A percentile compares a stretch with the other conserved stretches of the same genome.
Evolutionary conservation across 2,888 invertebrate genomes (phyloP).

Genomic region (Megalurothrips usitatus): DNA sequence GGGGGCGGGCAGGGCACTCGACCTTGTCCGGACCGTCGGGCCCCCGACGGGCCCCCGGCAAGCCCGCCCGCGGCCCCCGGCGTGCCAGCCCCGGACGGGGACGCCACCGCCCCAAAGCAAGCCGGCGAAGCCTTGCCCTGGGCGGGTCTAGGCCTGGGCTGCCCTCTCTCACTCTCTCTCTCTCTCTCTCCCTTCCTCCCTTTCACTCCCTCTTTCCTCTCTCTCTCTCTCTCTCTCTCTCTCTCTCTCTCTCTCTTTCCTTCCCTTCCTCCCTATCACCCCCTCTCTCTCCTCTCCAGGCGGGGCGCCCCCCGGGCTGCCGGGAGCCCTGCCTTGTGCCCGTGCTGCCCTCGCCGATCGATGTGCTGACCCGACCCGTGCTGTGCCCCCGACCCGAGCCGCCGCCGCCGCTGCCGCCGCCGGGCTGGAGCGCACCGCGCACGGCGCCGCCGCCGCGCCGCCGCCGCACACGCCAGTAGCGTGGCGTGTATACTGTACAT

Average conservation of each 20-base stretch:
- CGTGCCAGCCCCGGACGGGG: not conserved
- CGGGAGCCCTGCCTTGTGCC: not conserved
- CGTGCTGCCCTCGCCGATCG: not conserved
- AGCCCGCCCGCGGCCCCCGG: not conserved
- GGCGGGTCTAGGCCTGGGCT: no score
- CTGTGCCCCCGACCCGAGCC: not conserved
- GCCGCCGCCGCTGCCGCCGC: not conserved
- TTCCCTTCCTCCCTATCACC: no score
- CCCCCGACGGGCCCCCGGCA: not conserved
- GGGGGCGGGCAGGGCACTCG: not conserved
- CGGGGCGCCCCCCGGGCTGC: not conserved
- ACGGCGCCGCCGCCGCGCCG: not conserved
- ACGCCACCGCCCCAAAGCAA: no score
- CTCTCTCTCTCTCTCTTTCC: no score
- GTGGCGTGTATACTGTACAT: constrained; percentile 3
- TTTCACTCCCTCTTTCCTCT: no score
- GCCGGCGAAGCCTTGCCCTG: no score
- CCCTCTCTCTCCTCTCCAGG: no score
- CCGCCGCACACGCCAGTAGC: not conserved
- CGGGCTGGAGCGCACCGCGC: not conserved
- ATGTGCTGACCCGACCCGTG: constrained; percentile 15
- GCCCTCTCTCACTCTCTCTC: no score
- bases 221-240: no score
- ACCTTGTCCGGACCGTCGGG: not conserved
- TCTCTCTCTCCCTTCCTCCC: no score